phyloP scores from a whole-genome alignment of 2,113 vertebrate genomes.

The Nyctibius bracteatus region DNA sequence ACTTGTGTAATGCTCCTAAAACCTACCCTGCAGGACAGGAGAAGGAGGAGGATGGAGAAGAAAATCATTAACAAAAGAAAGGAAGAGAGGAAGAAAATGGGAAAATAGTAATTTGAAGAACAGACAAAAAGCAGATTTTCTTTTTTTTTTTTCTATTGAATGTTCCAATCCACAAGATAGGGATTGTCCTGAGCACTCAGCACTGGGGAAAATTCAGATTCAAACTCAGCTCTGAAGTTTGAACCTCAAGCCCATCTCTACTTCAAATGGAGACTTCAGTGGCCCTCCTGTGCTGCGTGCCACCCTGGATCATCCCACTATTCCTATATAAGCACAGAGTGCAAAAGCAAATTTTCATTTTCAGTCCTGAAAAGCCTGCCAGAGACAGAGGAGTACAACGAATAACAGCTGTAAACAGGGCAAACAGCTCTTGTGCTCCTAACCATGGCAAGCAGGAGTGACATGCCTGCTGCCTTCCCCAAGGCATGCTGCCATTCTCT shows the following conservation, averaged over 20 bases:
- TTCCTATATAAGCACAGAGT: not conserved
- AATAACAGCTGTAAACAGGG: no score
- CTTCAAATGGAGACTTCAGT: not conserved
- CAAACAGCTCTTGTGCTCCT: constrained; percentile 38
- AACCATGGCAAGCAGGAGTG: not conserved
- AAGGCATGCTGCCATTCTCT: not conserved
- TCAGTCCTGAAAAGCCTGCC: not conserved
- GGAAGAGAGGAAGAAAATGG: not conserved
- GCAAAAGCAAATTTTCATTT: constrained; percentile 22
- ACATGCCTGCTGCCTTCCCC: constrained; percentile 26
- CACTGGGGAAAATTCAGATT: not conserved
- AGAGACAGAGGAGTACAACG: not conserved
- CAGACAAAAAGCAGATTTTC: not conserved
- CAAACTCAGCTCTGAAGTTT: not conserved
- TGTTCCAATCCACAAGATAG: not conserved
- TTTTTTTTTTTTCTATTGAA: not conserved
- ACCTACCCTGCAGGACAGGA: not conserved
- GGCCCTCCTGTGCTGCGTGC: not conserved
- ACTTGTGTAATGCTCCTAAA: not conserved
- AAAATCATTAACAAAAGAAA: not conserved
- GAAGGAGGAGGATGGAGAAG: not conserved
- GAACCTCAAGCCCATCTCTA: not conserved
- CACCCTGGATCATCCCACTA: not conserved
- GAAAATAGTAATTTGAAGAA: not conserved
- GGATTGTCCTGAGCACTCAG: not conserved